A percentile compares a stretch with the other conserved stretches of the same genome.
These are phyloP conservation scores for Pseudonaja textilis DNA, from an alignment of 2,113 vertebrate genomes.

Conservation along the genomic window DNA sequence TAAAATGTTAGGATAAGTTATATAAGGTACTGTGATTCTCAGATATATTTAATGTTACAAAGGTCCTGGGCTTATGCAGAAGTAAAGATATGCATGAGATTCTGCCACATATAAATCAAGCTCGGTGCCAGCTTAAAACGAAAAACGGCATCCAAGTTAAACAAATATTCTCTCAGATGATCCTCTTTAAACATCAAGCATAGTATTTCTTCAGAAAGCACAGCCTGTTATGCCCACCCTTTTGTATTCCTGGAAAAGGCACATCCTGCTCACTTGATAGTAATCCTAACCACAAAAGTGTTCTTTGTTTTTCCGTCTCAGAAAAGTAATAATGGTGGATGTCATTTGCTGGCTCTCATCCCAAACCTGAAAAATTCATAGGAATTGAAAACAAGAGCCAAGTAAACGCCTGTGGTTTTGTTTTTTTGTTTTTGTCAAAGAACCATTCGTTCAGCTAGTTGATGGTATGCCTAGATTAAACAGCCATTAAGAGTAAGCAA, in stretches of 20 bases:
- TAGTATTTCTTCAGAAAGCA: neutral
- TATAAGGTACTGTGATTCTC: neutral
- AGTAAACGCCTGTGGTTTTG: neutral
- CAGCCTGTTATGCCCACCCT: neutral
- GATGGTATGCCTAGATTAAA: neutral
- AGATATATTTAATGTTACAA: constrained; percentile 20
- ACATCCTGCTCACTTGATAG: neutral
- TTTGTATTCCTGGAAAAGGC: neutral
- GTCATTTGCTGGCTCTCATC: neutral
- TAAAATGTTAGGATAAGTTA: neutral
- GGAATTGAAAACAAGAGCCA: neutral
- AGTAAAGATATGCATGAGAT: constrained; percentile 36
- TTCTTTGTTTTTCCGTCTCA: neutral
- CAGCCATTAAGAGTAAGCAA: neutral
- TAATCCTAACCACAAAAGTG: neutral
- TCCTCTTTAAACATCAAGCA: neutral
- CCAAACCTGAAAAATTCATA: neutral
- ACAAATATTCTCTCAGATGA: neutral
- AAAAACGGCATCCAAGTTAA: neutral
- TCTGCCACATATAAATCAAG: neutral
- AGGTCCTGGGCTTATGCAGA: constrained; percentile 11
- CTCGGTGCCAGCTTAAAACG: neutral
- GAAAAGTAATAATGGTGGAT: neutral
- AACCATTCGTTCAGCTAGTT: neutral
- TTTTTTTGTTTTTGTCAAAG: neutral